A percentile compares a stretch with the other conserved stretches of the same genome.
phyloP scores from a whole-genome alignment of 2,888 invertebrate genomes.

The Deilephila porcellus region DNA sequence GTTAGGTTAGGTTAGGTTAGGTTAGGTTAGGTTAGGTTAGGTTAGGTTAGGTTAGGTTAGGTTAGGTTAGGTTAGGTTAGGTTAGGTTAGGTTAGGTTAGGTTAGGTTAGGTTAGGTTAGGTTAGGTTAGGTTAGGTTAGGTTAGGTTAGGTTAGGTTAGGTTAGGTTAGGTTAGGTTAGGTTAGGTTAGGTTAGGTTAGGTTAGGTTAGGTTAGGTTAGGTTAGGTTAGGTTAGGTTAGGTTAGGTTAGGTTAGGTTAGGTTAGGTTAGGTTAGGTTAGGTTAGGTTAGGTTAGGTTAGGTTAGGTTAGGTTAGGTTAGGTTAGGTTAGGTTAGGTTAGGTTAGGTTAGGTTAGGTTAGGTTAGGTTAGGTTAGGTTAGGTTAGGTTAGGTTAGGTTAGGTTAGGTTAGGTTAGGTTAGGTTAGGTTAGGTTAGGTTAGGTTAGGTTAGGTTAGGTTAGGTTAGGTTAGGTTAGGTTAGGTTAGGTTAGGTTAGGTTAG shows the following conservation, averaged over 20 bases:
- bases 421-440: conserved; percentile 41
- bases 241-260: conserved; percentile 37
- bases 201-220: conserved; percentile 39
- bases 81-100: conserved; percentile 31
- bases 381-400: conserved; percentile 40
- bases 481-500: conserved; percentile 42
- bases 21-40: conserved; percentile 28
- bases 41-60: conserved; percentile 33
- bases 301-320: conserved; percentile 35
- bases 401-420: conserved; percentile 40
- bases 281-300: conserved; percentile 34
- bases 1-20: conserved; percentile 28
- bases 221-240: conserved; percentile 30
- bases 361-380: conserved; percentile 37
- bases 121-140: conserved; percentile 42
- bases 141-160: conserved; percentile 38
- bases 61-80: conserved; percentile 31
- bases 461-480: conserved; percentile 39
- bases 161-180: conserved; percentile 40
- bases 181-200: conserved; percentile 42
- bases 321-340: conserved; percentile 32
- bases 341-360: conserved; percentile 41
- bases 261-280: conserved; percentile 35
- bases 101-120: conserved; percentile 41
- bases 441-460: conserved; percentile 42